Percentiles rank a stretch among this genome's conserved stretches.
Conservation (phyloP, 2,113 vertebrate genomes). For the Orcinus orca region DNA sequence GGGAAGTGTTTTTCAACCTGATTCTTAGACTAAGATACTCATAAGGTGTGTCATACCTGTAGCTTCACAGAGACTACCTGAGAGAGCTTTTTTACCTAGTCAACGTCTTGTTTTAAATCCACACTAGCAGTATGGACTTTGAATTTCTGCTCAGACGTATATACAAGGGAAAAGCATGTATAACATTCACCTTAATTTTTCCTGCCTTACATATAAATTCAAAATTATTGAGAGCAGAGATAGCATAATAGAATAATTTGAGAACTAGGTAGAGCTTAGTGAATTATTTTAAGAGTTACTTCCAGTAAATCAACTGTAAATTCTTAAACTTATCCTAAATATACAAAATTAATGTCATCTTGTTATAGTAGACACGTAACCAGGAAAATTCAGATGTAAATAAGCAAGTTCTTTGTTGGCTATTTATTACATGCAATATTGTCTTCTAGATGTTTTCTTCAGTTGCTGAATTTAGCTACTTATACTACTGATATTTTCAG, state of each 20-base stretch:
- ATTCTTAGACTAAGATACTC: slow-evolving; percentile 46
- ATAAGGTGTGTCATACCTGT: slow-evolving; percentile 33
- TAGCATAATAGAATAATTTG: neutral
- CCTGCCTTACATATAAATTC: neutral
- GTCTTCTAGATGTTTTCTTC: neutral
- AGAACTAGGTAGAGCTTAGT: neutral
- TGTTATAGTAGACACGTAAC: neutral
- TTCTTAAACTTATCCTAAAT: neutral
- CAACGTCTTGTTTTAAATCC: slow-evolving; percentile 61
- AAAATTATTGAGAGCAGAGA: neutral
- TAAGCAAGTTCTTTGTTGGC: neutral
- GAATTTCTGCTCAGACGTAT: slow-evolving; percentile 61
- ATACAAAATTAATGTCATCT: neutral
- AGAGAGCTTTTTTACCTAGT: slow-evolving; percentile 46
- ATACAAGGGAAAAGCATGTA: slow-evolving; percentile 33
- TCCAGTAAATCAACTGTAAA: neutral
- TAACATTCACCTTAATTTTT: neutral
- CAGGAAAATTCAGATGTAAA: neutral
- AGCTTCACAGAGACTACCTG: slow-evolving; percentile 40
- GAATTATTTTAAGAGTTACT: neutral
- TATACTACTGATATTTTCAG: neutral
- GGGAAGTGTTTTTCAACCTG: neutral
- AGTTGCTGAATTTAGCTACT: neutral
- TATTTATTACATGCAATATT: neutral
- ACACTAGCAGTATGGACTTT: slow-evolving; percentile 42